Evolutionary conservation across 2,797 vertebrate genomes (phyloP).

Genomic region (Rhincodon typus): DNA sequence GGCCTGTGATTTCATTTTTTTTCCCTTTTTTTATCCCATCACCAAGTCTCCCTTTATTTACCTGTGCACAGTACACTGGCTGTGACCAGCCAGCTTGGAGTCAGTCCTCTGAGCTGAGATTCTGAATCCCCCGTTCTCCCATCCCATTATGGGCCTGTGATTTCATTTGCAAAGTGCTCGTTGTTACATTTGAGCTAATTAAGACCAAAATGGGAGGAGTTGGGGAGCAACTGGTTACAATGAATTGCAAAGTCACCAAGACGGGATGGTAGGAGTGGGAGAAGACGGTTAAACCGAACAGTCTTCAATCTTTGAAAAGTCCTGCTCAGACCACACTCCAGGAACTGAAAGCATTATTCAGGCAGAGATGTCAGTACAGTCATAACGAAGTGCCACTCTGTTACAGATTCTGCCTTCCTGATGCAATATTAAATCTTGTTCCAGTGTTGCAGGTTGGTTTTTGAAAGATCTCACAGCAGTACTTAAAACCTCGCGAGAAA

Average conservation of each 20-base stretch:
- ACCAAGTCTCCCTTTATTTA: no score
- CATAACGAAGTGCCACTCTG: neutral
- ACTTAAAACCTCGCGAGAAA: neutral
- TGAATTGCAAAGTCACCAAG: neutral
- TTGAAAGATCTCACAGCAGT: neutral
- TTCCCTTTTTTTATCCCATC: no score
- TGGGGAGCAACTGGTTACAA: neutral
- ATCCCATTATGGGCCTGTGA: neutral
- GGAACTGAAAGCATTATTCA: neutral
- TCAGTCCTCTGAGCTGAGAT: no score
- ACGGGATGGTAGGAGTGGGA: neutral
- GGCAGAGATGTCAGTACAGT: neutral
- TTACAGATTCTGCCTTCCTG: no score
- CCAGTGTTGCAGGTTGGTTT: neutral
- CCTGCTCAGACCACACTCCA: neutral
- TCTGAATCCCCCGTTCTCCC: neutral
- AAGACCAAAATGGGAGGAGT: neutral
- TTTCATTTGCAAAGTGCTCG: neutral
- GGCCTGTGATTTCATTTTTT: no score
- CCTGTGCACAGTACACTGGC: no score
- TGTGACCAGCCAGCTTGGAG: no score
- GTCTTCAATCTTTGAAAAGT: neutral
- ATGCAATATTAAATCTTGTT: no score
- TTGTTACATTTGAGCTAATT: neutral
- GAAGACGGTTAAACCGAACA: no score